Evolutionary conservation across 2,888 invertebrate genomes (phyloP), one percentile per base, ranked within the genome.

Genomic region (Dyspetes luteomarginatus): DNA sequence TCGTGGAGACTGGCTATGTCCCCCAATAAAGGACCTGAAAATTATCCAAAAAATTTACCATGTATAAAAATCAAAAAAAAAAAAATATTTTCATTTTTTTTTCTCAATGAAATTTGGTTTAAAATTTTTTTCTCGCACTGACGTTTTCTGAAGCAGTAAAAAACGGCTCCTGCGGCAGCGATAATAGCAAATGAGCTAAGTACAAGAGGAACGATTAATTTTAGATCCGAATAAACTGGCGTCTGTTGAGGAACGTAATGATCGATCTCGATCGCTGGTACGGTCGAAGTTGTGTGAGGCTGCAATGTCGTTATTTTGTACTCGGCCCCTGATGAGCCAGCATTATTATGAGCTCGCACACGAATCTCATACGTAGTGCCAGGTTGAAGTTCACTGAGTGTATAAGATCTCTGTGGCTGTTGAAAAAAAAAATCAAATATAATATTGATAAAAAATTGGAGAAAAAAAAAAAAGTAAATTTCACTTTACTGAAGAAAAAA

Each of bases 221-320:
- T 92, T 45, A 91, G 77, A 82, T 92, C 92, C 41, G 91, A 89
- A 77, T 91, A 90, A 48, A 90, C 90, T 17, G 91, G 88, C 45
- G 90, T 88, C 76, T 91, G 90, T 69, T 90, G 92, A 2, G 91
- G 92, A 73, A 91, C 88, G 80, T 86, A 91, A 69, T 89, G 90
- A 85, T 92, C 91, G 79, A 91, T 89, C 82, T 92, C 91, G 60
- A 91, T 86, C 9, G 91, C 88, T 48, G 89, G 84, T 3, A 90
- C 86, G 22, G 86, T 93, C 95, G 97, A 95, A 95, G 97, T 95
- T 91, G 96, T 96, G 88, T 95, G 95, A 15, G 95, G 92, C 4
- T 96, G 95, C 81, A 97, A 94, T 0, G 97, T 97, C 28, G 97
- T 96, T 90, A 97, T 96, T 92, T 97, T 97, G 90, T 97, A 97